phyloP scores from a whole-genome alignment of 1,140 invertebrate genomes.

The Halesus radiatus region DNA sequence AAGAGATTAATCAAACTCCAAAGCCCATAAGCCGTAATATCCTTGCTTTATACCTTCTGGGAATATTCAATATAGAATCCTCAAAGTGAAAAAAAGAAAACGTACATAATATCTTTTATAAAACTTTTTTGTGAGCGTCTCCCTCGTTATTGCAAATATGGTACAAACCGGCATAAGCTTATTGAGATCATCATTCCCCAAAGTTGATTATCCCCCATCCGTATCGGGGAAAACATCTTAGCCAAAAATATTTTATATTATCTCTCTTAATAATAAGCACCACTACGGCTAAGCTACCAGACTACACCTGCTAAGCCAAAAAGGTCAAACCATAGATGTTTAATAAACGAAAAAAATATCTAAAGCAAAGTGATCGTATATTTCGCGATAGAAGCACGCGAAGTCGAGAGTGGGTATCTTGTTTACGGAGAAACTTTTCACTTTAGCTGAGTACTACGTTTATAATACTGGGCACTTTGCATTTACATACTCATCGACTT shows the following conservation, averaged over 20 bases:
- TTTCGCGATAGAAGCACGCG: conserved; percentile 8
- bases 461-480: conserved; percentile 19
- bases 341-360: conserved; percentile 29
- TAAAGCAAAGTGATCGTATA: conserved; percentile 32
- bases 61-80: neutral
- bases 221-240: conserved; percentile 6
- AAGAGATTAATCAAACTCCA: no score
- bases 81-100: neutral
- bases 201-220: conserved; percentile 1
- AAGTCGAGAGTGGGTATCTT: conserved; percentile 24
- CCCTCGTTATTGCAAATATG: conserved; percentile 8
- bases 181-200: neutral
- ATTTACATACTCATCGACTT: conserved; percentile 35
- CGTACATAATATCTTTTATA: neutral
- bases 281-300: neutral
- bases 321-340: conserved; percentile 32
- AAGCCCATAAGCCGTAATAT: no score
- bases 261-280: conserved; percentile 24
- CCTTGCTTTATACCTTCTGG: no score
- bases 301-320: conserved; percentile 23
- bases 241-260: conserved; percentile 14
- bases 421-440: conserved; percentile 32
- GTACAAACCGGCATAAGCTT: conserved; percentile 10
- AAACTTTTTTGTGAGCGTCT: neutral
- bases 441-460: conserved; percentile 26